Evolutionary conservation across 2,797 vertebrate species (phyloP).

Genomic region (Phrynocephalus vlangalii): DNA sequence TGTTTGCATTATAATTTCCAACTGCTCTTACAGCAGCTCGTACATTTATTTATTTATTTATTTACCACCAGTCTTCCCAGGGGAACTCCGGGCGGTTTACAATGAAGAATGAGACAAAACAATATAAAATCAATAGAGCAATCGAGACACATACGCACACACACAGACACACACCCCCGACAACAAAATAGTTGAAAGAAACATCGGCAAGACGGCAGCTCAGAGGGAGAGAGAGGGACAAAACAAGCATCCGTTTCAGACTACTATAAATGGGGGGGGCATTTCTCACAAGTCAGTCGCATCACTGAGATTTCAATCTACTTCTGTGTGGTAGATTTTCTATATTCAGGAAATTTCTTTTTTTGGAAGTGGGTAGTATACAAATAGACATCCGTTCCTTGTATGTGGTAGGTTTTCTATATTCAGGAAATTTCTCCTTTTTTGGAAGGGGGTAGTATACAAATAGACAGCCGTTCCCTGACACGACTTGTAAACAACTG

Average conservation of each 20-base stretch:
- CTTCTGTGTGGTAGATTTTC: too few species aligned
- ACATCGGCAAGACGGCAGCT: too few species aligned
- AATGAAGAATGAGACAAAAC: too few species aligned
- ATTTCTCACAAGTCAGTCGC: background rate
- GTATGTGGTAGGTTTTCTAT: background rate
- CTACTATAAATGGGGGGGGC: too few species aligned
- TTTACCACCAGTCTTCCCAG: too few species aligned
- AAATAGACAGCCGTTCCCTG: background rate
- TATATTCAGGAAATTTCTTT: background rate
- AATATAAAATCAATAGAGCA: too few species aligned
- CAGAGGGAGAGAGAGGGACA: too few species aligned
- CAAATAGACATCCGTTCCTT: background rate
- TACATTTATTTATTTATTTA: background rate
- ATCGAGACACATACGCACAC: too few species aligned
- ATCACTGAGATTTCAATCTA: background rate
- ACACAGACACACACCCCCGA: too few species aligned
- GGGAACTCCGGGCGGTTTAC: too few species aligned
- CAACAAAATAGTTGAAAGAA: too few species aligned
- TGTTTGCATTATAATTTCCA: background rate
- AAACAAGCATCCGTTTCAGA: too few species aligned
- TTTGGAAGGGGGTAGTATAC: background rate
- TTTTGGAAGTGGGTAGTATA: background rate
- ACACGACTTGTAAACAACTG: background rate
- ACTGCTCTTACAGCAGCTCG: background rate
- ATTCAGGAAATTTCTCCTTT: background rate